A percentile compares a stretch with the other conserved stretches of the same genome.
Evolutionary conservation across 2,113 vertebrate species (phyloP).

Genomic region (Coryphaenoides rupestris): DNA sequence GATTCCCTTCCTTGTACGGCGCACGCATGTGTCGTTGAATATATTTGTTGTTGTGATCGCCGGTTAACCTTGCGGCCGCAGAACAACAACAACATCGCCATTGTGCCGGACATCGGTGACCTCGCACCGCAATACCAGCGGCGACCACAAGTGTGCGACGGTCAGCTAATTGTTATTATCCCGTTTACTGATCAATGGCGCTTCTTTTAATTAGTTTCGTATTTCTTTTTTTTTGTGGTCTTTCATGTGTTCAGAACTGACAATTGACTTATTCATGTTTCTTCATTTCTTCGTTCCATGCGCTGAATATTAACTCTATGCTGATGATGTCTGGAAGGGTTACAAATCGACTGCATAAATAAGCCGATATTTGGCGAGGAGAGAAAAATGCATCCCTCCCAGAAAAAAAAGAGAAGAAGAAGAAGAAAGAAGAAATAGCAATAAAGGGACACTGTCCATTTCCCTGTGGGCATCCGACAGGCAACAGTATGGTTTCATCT

Average conservation of each 20-base stretch:
- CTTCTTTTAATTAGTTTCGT: constrained; percentile 24
- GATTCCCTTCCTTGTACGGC: constrained; percentile 41
- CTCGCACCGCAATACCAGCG: constrained; percentile 16
- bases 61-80: constrained; percentile 47
- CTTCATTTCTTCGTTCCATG: constrained; percentile 48
- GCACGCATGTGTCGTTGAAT: constrained; percentile 33
- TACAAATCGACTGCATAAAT: constrained; percentile 38
- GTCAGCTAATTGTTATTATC: constrained; percentile 14
- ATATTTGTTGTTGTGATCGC: constrained; percentile 56
- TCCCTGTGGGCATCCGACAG: constrained; percentile 73
- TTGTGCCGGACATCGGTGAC: neutral
- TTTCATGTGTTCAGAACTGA: constrained; percentile 46
- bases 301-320: constrained; percentile 49
- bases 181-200: constrained; percentile 31
- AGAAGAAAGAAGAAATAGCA: constrained; percentile 22
- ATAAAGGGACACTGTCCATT: constrained; percentile 53
- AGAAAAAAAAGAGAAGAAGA: too few relatives aligned
- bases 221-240: constrained; percentile 19
- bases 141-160: neutral
- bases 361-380: constrained; percentile 17
- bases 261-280: constrained; percentile 50
- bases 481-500: constrained; percentile 93
- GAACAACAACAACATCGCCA: too few relatives aligned
- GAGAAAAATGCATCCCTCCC: constrained; percentile 25
- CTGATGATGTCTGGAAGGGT: constrained; percentile 31